Evolutionary conservation across 2,113 vertebrate species (phyloP).

Genomic region (Chloropsis cyanopogon): DNA sequence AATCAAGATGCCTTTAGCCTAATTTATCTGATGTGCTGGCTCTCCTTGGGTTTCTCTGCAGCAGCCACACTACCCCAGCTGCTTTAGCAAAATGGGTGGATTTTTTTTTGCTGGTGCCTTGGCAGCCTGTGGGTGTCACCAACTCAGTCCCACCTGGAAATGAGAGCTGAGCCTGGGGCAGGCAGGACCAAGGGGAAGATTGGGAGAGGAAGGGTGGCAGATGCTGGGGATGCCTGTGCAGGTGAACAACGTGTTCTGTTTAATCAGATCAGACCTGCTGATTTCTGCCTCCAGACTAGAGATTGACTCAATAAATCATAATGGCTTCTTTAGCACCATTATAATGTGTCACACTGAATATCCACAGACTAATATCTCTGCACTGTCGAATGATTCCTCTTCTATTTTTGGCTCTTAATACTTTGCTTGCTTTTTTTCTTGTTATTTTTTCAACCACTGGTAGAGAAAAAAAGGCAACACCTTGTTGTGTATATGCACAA

Average conservation of each 20-base stretch:
- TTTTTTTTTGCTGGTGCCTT: neutral
- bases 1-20: conserved; percentile 43
- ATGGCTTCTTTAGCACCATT: neutral
- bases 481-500: neutral
- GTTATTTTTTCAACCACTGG: neutral
- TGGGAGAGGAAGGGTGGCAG: neutral
- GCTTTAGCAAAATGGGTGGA: neutral
- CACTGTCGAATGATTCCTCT: neutral
- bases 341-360: neutral
- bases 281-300: neutral
- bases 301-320: neutral
- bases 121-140: neutral
- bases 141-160: neutral
- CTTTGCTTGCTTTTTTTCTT: neutral
- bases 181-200: neutral
- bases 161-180: neutral
- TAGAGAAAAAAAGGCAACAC: neutral
- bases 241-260: neutral
- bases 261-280: neutral
- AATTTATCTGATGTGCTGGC: neutral
- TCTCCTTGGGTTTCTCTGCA: neutral
- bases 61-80: neutral
- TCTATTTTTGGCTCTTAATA: neutral
- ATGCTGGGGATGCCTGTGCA: neutral
- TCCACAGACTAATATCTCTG: neutral